phyloP scores from a whole-genome alignment of 2,797 vertebrate species.

The Ctenopoma multispine region DNA sequence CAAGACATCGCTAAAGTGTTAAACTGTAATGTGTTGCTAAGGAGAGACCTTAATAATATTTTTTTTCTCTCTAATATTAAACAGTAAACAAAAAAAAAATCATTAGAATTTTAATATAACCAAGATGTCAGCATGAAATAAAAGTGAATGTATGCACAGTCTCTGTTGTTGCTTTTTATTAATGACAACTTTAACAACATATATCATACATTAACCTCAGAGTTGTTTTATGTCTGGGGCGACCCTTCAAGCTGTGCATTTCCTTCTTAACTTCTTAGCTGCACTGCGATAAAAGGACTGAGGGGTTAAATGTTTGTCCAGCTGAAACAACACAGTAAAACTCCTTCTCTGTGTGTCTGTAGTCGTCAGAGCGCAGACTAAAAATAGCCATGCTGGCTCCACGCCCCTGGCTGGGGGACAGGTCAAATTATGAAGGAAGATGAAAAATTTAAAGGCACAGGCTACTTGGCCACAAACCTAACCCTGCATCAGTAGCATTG shows the following conservation, averaged over 20 bases:
- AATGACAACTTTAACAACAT: conserved; percentile 34
- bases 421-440: conserved; percentile 94
- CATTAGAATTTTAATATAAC: not conserved
- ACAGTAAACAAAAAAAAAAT: not conserved
- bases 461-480: conserved; percentile 77
- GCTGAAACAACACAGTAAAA: conserved; percentile 85
- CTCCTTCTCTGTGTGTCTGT: conserved; percentile 78
- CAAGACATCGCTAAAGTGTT: conserved; percentile 41
- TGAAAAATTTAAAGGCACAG: conserved; percentile 88
- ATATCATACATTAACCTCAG: conserved; percentile 28
- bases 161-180: conserved; percentile 35
- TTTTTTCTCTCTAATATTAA: not conserved
- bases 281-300: conserved; percentile 71
- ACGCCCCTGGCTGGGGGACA: conserved; percentile 94
- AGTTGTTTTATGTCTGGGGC: conserved; percentile 53
- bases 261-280: conserved; percentile 62
- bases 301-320: conserved; percentile 83
- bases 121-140: not conserved
- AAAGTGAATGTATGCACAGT: not conserved
- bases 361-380: conserved; percentile 89
- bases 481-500: conserved; percentile 76
- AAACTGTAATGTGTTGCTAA: conserved; percentile 32
- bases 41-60: conserved; percentile 12
- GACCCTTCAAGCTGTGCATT: conserved; percentile 66
- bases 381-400: conserved; percentile 93